These are phyloP conservation scores for Talpa occidentalis DNA, from an alignment of 2,113 vertebrate genomes.

Conservation along the genomic window DNA sequence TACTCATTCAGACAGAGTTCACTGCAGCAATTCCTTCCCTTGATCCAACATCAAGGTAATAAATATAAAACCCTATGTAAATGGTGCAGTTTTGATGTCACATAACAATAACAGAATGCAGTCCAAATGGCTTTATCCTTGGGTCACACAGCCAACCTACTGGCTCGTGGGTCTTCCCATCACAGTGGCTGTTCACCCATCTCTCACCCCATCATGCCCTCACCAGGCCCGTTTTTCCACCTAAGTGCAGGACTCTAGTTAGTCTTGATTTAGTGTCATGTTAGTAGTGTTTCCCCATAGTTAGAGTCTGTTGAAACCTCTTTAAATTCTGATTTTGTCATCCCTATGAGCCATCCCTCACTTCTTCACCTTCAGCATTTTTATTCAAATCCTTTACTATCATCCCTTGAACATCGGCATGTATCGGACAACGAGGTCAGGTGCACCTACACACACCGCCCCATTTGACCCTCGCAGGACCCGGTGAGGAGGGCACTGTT, in stretches of 20 bases:
- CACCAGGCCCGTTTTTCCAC: not conserved
- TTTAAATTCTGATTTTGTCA: conserved; percentile 36
- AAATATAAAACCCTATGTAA: not conserved
- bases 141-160: not conserved
- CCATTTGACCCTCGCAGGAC: not conserved
- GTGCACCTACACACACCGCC: not conserved
- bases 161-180: not conserved
- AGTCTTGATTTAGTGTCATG: conserved; percentile 12
- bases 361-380: conserved; percentile 11
- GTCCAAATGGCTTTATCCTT: not conserved
- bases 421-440: not conserved
- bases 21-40: not conserved
- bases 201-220: not conserved
- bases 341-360: not conserved
- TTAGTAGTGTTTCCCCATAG: not conserved
- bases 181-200: not conserved
- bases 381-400: conserved; percentile 21
- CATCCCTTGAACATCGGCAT: not conserved
- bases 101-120: not conserved
- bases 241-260: not conserved
- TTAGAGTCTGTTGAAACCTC: conserved; percentile 53
- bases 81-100: not conserved
- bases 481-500: not conserved
- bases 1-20: not conserved
- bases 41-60: not conserved